These are phyloP conservation scores for Margarornis squamiger DNA, from an alignment of 2,797 vertebrate species.

Conservation along the genomic window DNA sequence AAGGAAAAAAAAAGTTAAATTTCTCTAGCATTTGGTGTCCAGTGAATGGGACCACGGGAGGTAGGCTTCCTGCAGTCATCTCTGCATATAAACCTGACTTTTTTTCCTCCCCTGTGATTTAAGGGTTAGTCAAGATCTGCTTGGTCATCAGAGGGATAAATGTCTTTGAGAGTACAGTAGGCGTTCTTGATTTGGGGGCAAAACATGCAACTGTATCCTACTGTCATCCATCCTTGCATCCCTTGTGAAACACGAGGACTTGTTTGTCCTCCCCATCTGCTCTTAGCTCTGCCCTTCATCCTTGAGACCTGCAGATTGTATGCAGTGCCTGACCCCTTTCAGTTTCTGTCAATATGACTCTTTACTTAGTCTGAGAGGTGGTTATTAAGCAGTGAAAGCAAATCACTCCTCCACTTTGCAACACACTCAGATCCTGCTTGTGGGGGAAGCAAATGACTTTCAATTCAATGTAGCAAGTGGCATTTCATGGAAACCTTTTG, in stretches of 20 bases:
- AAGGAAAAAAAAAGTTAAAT: background rate
- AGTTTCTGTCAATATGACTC: background rate
- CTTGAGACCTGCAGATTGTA: background rate
- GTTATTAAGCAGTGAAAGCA: constrained; percentile 25
- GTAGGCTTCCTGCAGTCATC: background rate
- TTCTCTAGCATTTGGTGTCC: background rate
- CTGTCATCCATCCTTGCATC: background rate
- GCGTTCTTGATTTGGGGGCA: background rate
- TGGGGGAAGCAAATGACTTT: background rate
- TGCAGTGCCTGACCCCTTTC: background rate
- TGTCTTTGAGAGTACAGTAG: background rate
- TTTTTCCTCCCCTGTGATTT: background rate
- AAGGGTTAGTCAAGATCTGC: background rate
- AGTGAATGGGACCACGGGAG: background rate
- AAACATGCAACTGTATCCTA: background rate
- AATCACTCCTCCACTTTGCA: constrained; percentile 11
- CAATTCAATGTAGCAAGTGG: background rate
- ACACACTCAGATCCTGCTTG: background rate
- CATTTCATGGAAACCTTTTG: background rate
- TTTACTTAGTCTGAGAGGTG: background rate
- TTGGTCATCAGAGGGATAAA: background rate
- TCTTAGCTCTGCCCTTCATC: background rate
- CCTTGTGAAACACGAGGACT: background rate
- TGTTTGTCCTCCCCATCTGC: background rate
- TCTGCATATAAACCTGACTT: background rate